Base-by-base conservation (phyloP, 2,888 invertebrate genomes). In the Keiferia lycopersicella region DNA sequence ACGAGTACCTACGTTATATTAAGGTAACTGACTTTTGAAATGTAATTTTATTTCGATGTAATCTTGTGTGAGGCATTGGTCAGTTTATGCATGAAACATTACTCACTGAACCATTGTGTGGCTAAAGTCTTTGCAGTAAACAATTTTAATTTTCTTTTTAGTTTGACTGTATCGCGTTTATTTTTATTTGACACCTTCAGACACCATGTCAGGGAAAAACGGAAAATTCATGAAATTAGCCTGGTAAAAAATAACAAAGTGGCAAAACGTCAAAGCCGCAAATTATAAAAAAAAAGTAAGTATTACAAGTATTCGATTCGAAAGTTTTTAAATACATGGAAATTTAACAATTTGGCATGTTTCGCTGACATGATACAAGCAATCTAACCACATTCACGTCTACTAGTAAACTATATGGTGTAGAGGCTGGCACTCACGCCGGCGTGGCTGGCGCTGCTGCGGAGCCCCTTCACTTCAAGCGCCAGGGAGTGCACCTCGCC, bases 401-500 rank as follows among this genome's bases (percentile, higher is more conserved):
- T 22, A 61, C 64, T 65, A 63, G 12, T 41, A 56, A 1, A 39
- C 65, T 89, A 91, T 73, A 91, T 91, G 81, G 80, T 88, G 87
- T 91, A 90, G 84, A 90, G 86, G 78, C 77, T 84, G 72, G 81
- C 76, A 91, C 91, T 91, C 91, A 91, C 91, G 79, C 78, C 86
- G 74, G 79, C 81, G 74, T 75, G 77, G 66, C 73, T 75, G 56
- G 84, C 83, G 57, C 81, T 68, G 73, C 72, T 78, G 58, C 91
- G 86, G 61, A 90, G 82, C 0, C 82, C 71, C 79, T 87, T 87
- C 70, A 95, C 88, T 78, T 96, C 95, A 84, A 93, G 88, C 68
- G 94, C 95, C 75, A 96, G 88, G 75, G 95, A 93, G 77, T 95
- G 95, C 73, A 95, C 94, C 87, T 96, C 96, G 68, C 94, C 93